phyloP scores from a whole-genome alignment of 2,797 vertebrate genomes.

The Calcarius lapponicus region DNA sequence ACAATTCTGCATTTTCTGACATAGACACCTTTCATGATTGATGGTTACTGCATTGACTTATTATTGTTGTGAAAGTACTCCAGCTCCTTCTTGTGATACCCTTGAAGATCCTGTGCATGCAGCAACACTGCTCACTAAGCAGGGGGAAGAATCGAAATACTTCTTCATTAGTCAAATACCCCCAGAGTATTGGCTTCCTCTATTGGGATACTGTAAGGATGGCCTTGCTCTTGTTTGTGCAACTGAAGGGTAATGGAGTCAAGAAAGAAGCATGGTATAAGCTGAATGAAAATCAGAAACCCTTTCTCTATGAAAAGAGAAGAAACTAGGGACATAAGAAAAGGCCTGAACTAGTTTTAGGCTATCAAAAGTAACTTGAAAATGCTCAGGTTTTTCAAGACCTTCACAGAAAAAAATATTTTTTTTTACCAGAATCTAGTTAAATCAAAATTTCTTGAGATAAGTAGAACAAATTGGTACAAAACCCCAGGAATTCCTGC shows the following conservation, averaged over 20 bases:
- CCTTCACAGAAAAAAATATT: background rate
- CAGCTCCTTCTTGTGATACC: background rate
- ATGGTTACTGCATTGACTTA: background rate
- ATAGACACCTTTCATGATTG: rapidly evolving
- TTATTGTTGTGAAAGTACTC: background rate
- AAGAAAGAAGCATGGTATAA: background rate
- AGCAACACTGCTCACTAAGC: rapidly evolving
- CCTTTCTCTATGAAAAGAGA: background rate
- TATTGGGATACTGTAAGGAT: background rate
- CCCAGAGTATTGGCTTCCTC: background rate
- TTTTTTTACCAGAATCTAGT: background rate
- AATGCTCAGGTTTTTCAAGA: background rate
- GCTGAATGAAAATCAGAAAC: background rate
- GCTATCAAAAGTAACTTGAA: background rate
- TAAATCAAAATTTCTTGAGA: background rate
- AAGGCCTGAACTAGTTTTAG: background rate
- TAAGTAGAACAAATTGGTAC: background rate
- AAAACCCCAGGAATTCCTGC: background rate
- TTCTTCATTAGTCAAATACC: background rate
- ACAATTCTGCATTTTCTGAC: background rate
- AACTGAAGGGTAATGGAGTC: background rate
- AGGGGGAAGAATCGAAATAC: background rate
- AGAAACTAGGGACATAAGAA: background rate
- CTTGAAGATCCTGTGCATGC: background rate
- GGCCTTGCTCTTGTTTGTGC: background rate